Conservation (phyloP, 2,113 vertebrate genomes). For the Ramphastos sulfuratus region DNA sequence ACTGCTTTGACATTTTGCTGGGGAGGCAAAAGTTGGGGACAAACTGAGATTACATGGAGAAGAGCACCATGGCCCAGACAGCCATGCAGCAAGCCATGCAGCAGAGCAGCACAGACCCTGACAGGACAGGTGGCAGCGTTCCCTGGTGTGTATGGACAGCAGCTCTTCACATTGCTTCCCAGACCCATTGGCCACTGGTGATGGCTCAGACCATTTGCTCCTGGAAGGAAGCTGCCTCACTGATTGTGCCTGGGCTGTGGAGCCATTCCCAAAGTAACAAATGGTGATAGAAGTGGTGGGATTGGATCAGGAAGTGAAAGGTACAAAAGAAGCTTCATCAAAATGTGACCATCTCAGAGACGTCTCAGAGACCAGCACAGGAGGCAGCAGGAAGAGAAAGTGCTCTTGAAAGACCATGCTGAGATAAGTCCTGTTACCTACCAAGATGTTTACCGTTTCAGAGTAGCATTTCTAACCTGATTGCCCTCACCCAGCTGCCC, state of each 20-base stretch:
- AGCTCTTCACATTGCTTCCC: background rate
- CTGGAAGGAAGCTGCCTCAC: background rate
- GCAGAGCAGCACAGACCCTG: background rate
- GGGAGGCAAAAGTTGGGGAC: background rate
- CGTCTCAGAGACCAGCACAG: background rate
- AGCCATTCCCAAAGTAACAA: background rate
- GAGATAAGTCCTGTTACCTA: background rate
- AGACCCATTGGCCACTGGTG: background rate
- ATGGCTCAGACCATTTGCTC: background rate
- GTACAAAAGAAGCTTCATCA: background rate
- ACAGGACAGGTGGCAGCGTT: background rate
- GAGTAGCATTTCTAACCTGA: background rate
- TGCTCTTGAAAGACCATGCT: background rate
- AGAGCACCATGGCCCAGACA: accelerated
- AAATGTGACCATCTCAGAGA: background rate
- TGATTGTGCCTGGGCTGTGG: background rate
- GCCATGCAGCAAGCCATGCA: accelerated
- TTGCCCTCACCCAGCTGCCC: background rate
- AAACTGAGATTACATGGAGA: background rate
- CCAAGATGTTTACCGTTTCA: background rate
- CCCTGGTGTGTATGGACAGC: background rate
- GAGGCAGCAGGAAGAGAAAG: background rate
- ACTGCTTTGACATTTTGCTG: background rate
- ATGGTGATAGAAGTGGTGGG: background rate
- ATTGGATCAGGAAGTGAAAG: background rate